Evolutionary conservation across 1,140 invertebrate species (phyloP).

Genomic region (Brachionus rotundiformis): DNA sequence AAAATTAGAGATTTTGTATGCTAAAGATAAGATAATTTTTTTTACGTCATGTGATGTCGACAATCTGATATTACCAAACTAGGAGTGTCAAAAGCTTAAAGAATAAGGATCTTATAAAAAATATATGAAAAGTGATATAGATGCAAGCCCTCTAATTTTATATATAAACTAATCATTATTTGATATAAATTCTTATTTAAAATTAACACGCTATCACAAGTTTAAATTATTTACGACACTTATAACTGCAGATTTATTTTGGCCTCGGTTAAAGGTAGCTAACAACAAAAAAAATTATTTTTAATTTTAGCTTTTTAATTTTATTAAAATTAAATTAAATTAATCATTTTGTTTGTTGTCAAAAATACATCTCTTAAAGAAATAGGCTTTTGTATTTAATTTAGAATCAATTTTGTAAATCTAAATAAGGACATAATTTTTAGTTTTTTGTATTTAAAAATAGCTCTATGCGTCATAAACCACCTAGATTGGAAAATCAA

Average conservation of each 20-base stretch:
- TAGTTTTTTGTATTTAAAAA: not conserved
- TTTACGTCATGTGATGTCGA: not conserved
- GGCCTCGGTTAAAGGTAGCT: not conserved
- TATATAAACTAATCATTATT: too few relatives aligned
- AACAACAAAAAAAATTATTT: not conserved
- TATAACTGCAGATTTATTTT: not conserved
- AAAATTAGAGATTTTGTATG: not conserved
- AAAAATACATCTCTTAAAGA: too few relatives aligned
- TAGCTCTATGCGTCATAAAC: slow-evolving; percentile 2
- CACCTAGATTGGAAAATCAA: slow-evolving; percentile 30
- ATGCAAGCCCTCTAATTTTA: not conserved
- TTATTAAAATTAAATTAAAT: too few relatives aligned
- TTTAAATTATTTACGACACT: not conserved
- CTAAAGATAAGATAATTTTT: not conserved
- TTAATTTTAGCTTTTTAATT: too few relatives aligned
- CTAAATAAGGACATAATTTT: not conserved
- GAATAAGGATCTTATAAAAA: too few relatives aligned
- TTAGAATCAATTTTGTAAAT: too few relatives aligned
- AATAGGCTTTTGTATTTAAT: too few relatives aligned
- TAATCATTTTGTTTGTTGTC: too few relatives aligned
- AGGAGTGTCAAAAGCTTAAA: too few relatives aligned
- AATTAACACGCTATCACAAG: not conserved
- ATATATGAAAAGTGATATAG: not conserved
- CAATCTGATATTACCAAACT: not conserved
- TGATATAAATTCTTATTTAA: too few relatives aligned